Evolutionary conservation across 2,888 invertebrate genomes (phyloP).

Genomic region (Tanypteryx hageni): DNA sequence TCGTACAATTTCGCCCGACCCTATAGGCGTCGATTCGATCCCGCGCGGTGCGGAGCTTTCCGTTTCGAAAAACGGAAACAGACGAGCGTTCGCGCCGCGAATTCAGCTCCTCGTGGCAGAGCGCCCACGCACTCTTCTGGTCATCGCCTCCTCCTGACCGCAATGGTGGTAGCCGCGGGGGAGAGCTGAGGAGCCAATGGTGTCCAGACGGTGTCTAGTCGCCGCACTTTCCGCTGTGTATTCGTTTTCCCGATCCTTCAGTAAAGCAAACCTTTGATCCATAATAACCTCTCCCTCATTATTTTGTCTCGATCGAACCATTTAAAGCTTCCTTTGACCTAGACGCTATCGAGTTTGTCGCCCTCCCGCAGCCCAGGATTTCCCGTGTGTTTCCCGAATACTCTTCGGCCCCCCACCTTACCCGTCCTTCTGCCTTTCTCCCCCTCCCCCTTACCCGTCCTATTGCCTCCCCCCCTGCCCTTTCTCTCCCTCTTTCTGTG

Average conservation of each 20-base stretch:
- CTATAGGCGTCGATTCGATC: background rate
- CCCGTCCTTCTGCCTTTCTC: background rate
- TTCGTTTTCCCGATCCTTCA: slow-evolving; percentile 53
- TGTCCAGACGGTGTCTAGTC: slow-evolving; percentile 62
- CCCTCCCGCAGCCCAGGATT: background rate
- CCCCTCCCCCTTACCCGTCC: background rate
- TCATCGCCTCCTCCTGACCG: background rate
- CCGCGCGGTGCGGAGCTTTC: background rate
- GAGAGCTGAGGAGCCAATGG: slow-evolving; percentile 60
- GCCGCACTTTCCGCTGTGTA: slow-evolving; percentile 64
- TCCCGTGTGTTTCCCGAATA: background rate
- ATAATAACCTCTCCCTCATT: background rate
- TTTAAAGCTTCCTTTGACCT: background rate
- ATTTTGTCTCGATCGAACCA: background rate
- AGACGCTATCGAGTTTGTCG: background rate
- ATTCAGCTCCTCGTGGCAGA: background rate
- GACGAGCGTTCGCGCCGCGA: background rate
- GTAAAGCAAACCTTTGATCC: background rate
- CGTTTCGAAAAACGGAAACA: background rate
- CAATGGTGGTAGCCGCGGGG: slow-evolving; percentile 45
- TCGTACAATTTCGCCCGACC: too few species aligned
- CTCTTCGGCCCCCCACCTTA: background rate
- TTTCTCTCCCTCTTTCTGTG: slow-evolving; percentile 32
- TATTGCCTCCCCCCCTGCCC: background rate
- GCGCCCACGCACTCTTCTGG: background rate